These are phyloP conservation scores for Parasteatoda tepidariorum DNA, from an alignment of 1,140 invertebrate genomes.

Conservation along the genomic window DNA sequence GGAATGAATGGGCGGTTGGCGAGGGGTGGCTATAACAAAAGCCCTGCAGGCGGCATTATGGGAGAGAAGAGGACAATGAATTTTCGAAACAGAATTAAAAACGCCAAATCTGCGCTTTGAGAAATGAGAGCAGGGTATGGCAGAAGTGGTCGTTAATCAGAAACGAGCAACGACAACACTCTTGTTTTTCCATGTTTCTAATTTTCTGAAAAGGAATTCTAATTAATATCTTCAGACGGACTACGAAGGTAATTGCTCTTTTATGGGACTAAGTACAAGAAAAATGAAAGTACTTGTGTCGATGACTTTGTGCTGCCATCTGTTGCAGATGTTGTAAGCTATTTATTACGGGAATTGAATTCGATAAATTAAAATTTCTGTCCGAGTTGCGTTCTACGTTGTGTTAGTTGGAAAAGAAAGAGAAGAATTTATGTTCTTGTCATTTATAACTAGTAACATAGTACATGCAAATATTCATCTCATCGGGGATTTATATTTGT, in stretches of 20 bases:
- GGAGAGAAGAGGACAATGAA: conserved; percentile 11
- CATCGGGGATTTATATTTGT: too few species aligned
- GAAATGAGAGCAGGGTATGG: conserved; percentile 5
- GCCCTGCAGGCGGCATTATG: conserved; percentile 7
- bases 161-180: conserved; percentile 32
- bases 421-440: too few species aligned
- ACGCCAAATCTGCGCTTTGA: conserved; percentile 8
- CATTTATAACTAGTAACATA: too few species aligned
- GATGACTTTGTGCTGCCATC: conserved; percentile 10
- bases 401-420: too few species aligned
- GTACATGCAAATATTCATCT: too few species aligned
- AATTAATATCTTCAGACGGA: conserved; percentile 42
- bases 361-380: too few species aligned
- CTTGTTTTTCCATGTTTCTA: conserved; percentile 13
- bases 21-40: conserved; percentile 1
- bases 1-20: background rate
- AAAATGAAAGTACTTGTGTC: background rate
- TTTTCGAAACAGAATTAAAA: conserved; percentile 20
- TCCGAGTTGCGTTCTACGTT: too few species aligned
- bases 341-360: too few species aligned
- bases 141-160: conserved; percentile 41
- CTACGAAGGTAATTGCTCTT: conserved; percentile 42
- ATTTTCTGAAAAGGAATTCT: conserved; percentile 51
- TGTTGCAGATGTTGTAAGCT: background rate
- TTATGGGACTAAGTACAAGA: background rate